A percentile compares a stretch with the other conserved stretches of the same genome.
phyloP scores from a whole-genome alignment of 2,113 vertebrate genomes.

The Acinonyx jubatus region DNA sequence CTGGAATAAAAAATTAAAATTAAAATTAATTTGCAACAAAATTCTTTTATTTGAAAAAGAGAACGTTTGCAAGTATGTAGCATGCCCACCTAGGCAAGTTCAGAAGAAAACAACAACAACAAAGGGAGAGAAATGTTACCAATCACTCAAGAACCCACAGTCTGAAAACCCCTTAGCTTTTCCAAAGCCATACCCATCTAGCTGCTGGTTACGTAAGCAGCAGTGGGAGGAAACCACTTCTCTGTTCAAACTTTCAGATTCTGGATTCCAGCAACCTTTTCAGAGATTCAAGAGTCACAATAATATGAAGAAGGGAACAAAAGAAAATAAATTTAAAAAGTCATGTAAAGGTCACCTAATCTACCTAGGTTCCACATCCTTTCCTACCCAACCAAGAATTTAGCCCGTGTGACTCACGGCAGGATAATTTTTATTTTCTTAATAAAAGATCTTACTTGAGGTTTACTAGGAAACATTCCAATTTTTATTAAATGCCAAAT shows the following conservation, averaged over 20 bases:
- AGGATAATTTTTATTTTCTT: not conserved
- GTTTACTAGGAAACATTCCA: conserved; percentile 14
- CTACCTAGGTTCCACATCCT: not conserved
- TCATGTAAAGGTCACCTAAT: not conserved
- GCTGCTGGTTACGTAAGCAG: not conserved
- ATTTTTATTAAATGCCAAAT: conserved; percentile 1
- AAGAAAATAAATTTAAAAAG: not conserved
- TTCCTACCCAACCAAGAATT: not conserved
- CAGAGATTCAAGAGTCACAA: conserved; percentile 13
- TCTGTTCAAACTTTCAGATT: conserved; percentile 35
- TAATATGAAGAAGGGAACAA: conserved; percentile 24
- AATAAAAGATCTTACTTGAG: not conserved
- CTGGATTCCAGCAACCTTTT: conserved; percentile 5
- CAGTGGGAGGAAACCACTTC: not conserved
- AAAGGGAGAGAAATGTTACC: not conserved
- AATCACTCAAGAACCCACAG: not conserved
- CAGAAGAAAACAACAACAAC: not conserved
- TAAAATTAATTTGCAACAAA: not conserved
- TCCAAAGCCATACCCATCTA: not conserved
- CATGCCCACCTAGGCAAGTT: conserved; percentile 11
- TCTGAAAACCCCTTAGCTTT: conserved; percentile 2
- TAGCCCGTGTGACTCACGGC: not conserved
- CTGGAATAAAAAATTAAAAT: not conserved
- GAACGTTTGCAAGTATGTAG: not conserved
- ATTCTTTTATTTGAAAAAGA: conserved; percentile 20